Base-by-base conservation (phyloP, 2,888 invertebrate genomes). In the Nephrocerus scutellatus region DNA sequence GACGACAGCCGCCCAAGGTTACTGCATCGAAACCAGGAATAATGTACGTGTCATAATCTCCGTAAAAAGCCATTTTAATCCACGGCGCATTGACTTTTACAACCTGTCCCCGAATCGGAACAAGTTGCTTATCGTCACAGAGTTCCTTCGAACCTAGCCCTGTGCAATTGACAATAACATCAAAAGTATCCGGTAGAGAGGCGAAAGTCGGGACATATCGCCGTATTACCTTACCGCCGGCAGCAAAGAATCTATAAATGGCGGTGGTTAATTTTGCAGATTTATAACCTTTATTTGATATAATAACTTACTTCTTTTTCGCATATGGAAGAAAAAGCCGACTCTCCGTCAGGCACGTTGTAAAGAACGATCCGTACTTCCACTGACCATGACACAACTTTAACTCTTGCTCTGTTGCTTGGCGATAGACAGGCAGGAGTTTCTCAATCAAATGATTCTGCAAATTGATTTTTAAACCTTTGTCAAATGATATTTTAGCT, bases 11-110 rank as follows among this genome's bases (percentile, higher is more conserved):
- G 2, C 96, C 95, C 21, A 95, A 68, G 1, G 87, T 87, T 0
- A 88, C 83, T 1, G 68, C 63, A 47, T 81, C 75, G 44, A 80
- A 73, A 0, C 80, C 83, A 5, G 92, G 91, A 39, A 92, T 76
- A 3, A 93, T 75, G 60, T 93, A 93, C 0, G 89, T 83, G 52
- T 89, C 87, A 42, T 79, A 76, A 57, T 91, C 91, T 0, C 80
- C 84, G 57, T 88, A 93, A 59, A 85, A 85, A 36, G 88, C 90
- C 7, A 80, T 82, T 68, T 89, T 90, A 30, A 93, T 71, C 90
- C 91, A 93, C 0, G 91, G 90, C 1, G 91, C 92, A 39, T 76
- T 74, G 1, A 79, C 83, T 71, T 83, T 87, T 30, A 82, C 68
- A 6, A 91, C 76, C 71, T 91, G 91, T 3, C 92, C 91, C 41